Evolutionary conservation across 1,140 invertebrate species (phyloP).

Genomic region (Heliothis subflexa): DNA sequence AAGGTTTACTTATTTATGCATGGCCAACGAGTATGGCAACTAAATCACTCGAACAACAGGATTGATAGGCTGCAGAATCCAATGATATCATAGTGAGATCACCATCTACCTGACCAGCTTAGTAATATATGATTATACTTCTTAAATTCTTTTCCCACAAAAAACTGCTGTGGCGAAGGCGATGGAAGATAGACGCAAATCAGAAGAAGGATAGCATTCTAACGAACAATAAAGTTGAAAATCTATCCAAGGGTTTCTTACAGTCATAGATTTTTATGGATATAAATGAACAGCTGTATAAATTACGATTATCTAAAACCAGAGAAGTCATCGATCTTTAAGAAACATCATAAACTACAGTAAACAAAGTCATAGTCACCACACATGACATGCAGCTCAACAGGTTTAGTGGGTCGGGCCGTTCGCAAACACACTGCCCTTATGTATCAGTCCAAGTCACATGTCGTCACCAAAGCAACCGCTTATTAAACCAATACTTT

Average conservation of each 20-base stretch:
- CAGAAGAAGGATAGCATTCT: not conserved
- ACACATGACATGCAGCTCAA: slow-evolving; percentile 54
- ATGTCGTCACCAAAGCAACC: slow-evolving; percentile 10
- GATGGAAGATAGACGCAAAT: not conserved
- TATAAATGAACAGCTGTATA: too few species aligned
- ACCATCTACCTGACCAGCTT: not conserved
- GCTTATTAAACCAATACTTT: slow-evolving; percentile 47
- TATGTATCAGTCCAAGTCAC: slow-evolving; percentile 49
- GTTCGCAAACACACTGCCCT: slow-evolving; percentile 59
- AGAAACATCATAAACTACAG: not conserved
- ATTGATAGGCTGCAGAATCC: not conserved
- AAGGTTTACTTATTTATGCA: not conserved
- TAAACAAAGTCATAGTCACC: slow-evolving; percentile 54
- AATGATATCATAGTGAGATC: slow-evolving; percentile 14
- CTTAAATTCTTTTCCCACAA: not conserved
- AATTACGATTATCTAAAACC: too few species aligned
- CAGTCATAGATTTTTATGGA: too few species aligned
- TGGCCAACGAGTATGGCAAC: not conserved
- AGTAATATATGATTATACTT: not conserved
- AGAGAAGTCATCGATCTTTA: too few species aligned
- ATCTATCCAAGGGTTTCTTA: too few species aligned
- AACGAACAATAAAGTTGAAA: too few species aligned
- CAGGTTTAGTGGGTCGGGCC: slow-evolving; percentile 71
- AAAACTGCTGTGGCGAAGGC: not conserved
- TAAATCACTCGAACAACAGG: not conserved